Percentiles rank a stretch among this genome's conserved stretches.
phyloP scores from a whole-genome alignment of 2,113 vertebrate species.

The Callorhinus ursinus region DNA sequence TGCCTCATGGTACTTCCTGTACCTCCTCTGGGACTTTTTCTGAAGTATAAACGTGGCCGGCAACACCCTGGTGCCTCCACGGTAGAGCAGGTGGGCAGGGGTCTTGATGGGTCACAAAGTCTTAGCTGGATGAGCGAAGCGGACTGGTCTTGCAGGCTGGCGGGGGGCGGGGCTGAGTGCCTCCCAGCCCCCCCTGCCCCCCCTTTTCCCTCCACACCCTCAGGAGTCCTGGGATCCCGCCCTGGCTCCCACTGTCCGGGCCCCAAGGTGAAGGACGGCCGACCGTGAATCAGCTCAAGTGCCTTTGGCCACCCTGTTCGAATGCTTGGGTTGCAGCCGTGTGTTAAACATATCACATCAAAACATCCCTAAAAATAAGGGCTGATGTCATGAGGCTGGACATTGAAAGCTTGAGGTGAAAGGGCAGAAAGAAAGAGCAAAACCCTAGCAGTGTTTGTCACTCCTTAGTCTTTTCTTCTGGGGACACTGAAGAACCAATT shows the following conservation, averaged over 20 bases:
- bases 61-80: fast-evolving
- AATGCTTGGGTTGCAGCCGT: background rate
- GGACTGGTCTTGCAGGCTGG: fast-evolving
- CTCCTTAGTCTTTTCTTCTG: fast-evolving
- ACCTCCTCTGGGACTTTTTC: background rate
- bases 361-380: conserved; percentile 37
- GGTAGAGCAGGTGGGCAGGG: fast-evolving
- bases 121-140: too few relatives aligned
- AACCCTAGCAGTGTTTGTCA: fast-evolving
- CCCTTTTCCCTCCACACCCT: fast-evolving
- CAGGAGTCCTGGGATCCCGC: too few relatives aligned
- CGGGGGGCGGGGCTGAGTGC: fast-evolving
- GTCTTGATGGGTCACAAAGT: fast-evolving
- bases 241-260: fast-evolving
- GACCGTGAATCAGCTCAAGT: fast-evolving
- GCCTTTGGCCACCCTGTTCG: fast-evolving
- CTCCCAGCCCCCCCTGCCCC: fast-evolving
- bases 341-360: background rate
- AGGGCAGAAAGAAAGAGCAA: background rate
- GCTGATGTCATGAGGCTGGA: conserved; percentile 1
- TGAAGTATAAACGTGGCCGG: fast-evolving
- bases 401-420: fast-evolving
- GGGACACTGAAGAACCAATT: background rate
- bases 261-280: background rate
- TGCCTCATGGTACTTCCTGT: fast-evolving